Percentiles rank a stretch among this genome's conserved stretches.
These are phyloP conservation scores for Melanocharis versteri DNA, from an alignment of 2,113 vertebrate species.

Conservation along the genomic window DNA sequence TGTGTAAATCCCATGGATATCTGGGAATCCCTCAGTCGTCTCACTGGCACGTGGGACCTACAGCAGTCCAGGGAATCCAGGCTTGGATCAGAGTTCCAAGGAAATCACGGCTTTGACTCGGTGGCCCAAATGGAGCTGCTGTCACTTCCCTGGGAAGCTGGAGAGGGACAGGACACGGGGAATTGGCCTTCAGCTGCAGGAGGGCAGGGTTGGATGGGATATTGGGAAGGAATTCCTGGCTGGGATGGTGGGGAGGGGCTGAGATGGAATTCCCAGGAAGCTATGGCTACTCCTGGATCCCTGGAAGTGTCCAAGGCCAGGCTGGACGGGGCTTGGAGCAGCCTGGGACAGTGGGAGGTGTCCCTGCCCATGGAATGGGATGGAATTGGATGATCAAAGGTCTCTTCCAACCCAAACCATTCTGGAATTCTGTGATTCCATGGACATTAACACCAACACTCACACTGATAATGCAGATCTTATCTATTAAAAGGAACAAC, in stretches of 20 bases:
- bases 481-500: not conserved
- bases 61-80: not conserved
- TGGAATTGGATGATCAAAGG: no score
- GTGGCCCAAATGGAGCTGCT: not conserved
- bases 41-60: not conserved
- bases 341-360: accelerated
- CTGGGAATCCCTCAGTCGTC: not conserved
- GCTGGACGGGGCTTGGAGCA: accelerated
- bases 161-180: not conserved
- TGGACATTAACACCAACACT: not conserved
- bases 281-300: not conserved
- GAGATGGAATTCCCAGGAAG: accelerated
- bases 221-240: not conserved
- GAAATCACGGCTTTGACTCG: not conserved
- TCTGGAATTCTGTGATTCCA: not conserved
- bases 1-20: no score
- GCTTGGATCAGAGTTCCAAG: not conserved
- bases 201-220: not conserved
- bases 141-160: not conserved
- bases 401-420: not conserved
- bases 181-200: not conserved
- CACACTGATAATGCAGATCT: accelerated
- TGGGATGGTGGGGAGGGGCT: accelerated
- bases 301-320: not conserved
- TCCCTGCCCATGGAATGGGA: not conserved